Evolutionary conservation across 2,888 invertebrate species (phyloP), one percentile per base, ranked within the genome.

Genomic region (Alloscopus bannaensis): DNA sequence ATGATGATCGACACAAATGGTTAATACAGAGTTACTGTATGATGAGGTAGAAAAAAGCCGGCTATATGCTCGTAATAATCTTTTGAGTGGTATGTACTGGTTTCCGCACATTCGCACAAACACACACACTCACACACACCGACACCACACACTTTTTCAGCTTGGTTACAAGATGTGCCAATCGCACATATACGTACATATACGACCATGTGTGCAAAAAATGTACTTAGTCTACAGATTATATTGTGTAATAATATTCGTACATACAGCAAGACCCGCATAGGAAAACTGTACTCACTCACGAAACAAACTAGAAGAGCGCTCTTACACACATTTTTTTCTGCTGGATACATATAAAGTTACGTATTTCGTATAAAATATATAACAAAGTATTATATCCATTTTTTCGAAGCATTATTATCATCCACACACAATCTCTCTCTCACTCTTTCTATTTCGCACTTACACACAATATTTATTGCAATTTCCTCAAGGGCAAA

Each of bases 391-490:
- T n/a, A n/a, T n/a, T n/a, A n/a, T n/a, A n/a, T n/a, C n/a, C n/a
- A n/a, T n/a, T n/a, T n/a, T n/a, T n/a, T n/a, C n/a, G n/a, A n/a
- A n/a, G n/a, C n/a, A n/a, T n/a, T n/a, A n/a, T n/a, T n/a, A n/a
- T n/a, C n/a, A n/a, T n/a, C n/a, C n/a, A n/a, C n/a, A 28, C 57
- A 28, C 57, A 57, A 28, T 52, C 4, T 52, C 24, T 3, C 52
- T 22, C 52, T 11, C 52, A 22, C 8, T n/a, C 18, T n/a, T 47
- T 47, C n/a, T 4, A n/a, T 47, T 3, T 47, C 28, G 29, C 28
- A n/a, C 57, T 8, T n/a, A 57, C 57, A 57, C 57, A 57, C 22
- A 57, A 57, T 28, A 57, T 57, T 28, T 28, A 57, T 57, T 57
- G 57, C 57, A 57, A 57, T 16, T 36, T 57, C 29, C n/a, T 29